Conservation (phyloP, 1,140 invertebrate genomes). For the Paraescarpia echinospica region DNA sequence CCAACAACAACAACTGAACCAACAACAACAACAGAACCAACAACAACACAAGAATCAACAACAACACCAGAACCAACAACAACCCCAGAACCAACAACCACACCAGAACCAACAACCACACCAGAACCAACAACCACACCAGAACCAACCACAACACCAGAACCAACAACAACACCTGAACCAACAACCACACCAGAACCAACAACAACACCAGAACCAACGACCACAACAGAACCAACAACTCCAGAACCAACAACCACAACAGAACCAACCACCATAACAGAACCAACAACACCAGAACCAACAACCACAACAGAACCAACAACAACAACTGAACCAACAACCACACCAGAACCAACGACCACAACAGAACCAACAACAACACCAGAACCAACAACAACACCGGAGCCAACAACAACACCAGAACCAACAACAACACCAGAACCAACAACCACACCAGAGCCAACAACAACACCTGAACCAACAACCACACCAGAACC, state of each 20-base stretch:
- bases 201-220: background rate
- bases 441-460: background rate
- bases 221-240: background rate
- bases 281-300: background rate
- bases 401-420: background rate
- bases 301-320: background rate
- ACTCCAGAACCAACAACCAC: background rate
- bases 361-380: background rate
- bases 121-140: too few relatives aligned
- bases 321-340: background rate
- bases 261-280: background rate
- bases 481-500: background rate
- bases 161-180: too few relatives aligned
- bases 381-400: background rate
- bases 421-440: background rate
- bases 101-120: too few relatives aligned
- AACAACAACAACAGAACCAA: too few relatives aligned
- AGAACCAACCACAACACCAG: too few relatives aligned
- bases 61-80: too few relatives aligned
- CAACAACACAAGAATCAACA: too few relatives aligned
- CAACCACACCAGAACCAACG: background rate
- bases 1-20: too few relatives aligned
- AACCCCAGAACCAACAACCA: too few relatives aligned
- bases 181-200: too few relatives aligned
- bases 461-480: background rate